Percentiles rank a stretch among this genome's conserved stretches.
These are phyloP conservation scores for Stichopus horrens DNA, from an alignment of 53 echinoderm and acorn worm genomes.

Conservation along the genomic window DNA sequence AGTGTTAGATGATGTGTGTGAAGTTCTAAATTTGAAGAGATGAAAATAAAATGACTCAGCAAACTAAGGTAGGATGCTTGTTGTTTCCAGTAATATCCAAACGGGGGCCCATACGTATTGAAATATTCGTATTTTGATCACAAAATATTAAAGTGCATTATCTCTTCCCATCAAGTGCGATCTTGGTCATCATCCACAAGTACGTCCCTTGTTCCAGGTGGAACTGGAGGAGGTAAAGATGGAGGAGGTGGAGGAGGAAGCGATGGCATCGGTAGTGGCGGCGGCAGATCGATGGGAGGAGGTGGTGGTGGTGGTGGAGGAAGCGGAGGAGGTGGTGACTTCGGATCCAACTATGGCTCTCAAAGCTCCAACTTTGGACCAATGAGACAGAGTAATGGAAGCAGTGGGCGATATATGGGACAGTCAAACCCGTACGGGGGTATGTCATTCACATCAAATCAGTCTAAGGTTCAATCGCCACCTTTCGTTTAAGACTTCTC, in stretches of 20 bases:
- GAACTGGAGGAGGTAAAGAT: constrained; percentile 13
- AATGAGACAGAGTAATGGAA: constrained; percentile 31
- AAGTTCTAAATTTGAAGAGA: too few species aligned
- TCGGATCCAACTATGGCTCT: constrained; percentile 45
- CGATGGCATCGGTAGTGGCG: background rate
- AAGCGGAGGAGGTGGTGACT: constrained; percentile 6
- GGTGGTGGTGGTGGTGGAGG: background rate
- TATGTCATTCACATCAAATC: background rate
- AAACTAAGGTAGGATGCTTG: too few species aligned
- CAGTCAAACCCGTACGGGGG: constrained; percentile 27
- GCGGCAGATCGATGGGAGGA: background rate
- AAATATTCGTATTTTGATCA: too few species aligned
- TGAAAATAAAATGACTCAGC: too few species aligned
- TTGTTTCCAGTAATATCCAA: too few species aligned
- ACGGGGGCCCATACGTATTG: too few species aligned
- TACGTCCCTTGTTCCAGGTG: constrained; percentile 10
- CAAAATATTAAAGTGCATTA: background rate
- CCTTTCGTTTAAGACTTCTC: too few species aligned
- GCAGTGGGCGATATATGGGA: constrained; percentile 17
- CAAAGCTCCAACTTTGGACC: constrained; percentile 44
- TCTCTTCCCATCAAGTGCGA: background rate
- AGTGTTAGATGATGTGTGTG: too few species aligned
- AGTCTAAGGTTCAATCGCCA: too few species aligned
- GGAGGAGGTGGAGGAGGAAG: background rate
- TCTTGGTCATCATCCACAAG: constrained; percentile 18